Base-by-base conservation (phyloP, 2,113 vertebrate species). In the Sylvietta virens region DNA sequence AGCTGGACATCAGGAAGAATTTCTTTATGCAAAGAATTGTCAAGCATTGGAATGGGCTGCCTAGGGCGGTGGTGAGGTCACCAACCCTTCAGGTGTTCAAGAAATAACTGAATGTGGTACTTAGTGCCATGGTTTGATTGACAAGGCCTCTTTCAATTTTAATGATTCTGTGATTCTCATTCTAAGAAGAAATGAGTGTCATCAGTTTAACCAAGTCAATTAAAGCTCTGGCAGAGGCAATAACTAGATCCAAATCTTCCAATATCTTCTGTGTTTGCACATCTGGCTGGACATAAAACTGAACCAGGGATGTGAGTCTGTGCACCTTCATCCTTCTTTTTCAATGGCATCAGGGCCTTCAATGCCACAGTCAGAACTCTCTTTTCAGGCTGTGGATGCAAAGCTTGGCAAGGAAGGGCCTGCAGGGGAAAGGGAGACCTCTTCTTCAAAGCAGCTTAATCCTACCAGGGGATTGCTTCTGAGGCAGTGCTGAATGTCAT, bases 381-480 rank as follows among this genome's bases (percentile, higher is more conserved):
- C 14, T 23, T 83, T 73, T 67, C 28, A 56, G 40, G n/a, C 51
- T 74, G 44, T 44, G 44, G 17, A 71, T 39, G 64, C 24, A 83
- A 83, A 86, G 14, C 37, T 74, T 93, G 92, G 56, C 80, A 81
- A 56, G 21, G 44, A 74, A 58, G 24, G 30, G 6, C 45, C n/a
- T 64, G 10, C 31, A 39, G n/a, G 18, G 44, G 13, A 90, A 67
- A 18, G 8, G 31, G 40, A 92, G 7, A 14, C 54, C 47, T 88
- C 50, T 53, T 82, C 71, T 90, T 92, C 86, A 92, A 88, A 95
- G 82, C 26, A 53, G 56, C 27, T 71, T 95, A 92, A 97, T 95
- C 90, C 74, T 91, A 9, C 11, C 13, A 65, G 80, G 69, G 86
- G 86, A 71, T 81, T 91, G 20, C 37, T 83, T 80, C 65, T 83